phyloP scores from a whole-genome alignment of 2,113 vertebrate species.

The Galeopterus variegatus region DNA sequence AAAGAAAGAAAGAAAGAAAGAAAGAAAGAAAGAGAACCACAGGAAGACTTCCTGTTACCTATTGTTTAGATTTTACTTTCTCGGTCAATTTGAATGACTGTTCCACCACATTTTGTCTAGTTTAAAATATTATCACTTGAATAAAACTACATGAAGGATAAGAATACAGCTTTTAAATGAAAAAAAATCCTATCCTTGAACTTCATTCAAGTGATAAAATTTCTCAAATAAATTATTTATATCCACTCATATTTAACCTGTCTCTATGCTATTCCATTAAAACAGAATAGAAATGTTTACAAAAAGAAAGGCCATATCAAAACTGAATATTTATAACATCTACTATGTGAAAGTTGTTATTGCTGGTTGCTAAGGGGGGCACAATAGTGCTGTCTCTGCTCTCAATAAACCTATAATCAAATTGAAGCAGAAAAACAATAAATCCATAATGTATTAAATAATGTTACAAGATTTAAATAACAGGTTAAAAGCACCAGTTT shows the following conservation, averaged over 20 bases:
- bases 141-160: background rate
- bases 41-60: background rate
- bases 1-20: background rate
- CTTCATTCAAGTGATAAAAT: background rate
- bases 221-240: background rate
- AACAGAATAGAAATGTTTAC: slow-evolving; percentile 1
- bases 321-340: background rate
- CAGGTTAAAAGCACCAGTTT: background rate
- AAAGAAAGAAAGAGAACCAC: background rate
- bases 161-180: background rate
- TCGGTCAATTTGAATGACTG: background rate
- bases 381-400: background rate
- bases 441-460: background rate
- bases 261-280: background rate
- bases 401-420: background rate
- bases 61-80: background rate
- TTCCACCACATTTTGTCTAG: background rate
- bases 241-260: background rate
- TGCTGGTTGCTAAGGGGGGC: background rate
- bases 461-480: background rate
- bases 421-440: background rate
- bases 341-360: background rate
- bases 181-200: background rate
- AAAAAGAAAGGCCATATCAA: slow-evolving; percentile 33
- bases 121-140: slow-evolving; percentile 40